Evolutionary conservation across 2,888 invertebrate genomes (phyloP).

Genomic region (Acrobasis consociella): DNA sequence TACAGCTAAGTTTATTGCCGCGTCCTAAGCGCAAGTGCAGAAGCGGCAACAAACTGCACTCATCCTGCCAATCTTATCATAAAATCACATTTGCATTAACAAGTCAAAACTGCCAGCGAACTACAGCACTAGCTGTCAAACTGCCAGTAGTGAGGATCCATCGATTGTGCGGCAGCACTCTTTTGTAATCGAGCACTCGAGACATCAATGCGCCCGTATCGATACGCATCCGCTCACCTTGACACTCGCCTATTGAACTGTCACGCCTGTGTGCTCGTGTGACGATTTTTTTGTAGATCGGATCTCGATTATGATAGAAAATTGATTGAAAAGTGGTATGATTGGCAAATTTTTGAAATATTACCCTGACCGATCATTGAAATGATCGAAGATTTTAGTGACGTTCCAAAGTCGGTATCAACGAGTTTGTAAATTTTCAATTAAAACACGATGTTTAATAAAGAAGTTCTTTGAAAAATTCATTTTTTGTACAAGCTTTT

Average conservation of each 20-base stretch:
- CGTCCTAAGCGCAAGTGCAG: neutral
- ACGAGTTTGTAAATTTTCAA: too few relatives aligned
- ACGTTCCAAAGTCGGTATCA: too few relatives aligned
- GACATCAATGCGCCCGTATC: slow-evolving; percentile 51
- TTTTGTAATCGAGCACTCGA: slow-evolving; percentile 30
- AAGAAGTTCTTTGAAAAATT: too few relatives aligned
- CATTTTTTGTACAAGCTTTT: too few relatives aligned
- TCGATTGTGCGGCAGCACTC: slow-evolving; percentile 18
- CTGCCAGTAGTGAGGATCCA: slow-evolving; percentile 1
- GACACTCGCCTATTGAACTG: slow-evolving; percentile 29
- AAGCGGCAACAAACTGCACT: neutral
- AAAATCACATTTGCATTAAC: slow-evolving; percentile 2
- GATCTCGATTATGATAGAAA: slow-evolving; percentile 10
- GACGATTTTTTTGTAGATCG: slow-evolving; percentile 22
- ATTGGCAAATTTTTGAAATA: neutral
- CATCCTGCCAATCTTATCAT: neutral
- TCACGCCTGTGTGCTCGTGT: slow-evolving; percentile 19
- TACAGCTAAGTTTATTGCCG: too few relatives aligned
- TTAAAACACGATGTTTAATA: too few relatives aligned
- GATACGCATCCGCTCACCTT: slow-evolving; percentile 43
- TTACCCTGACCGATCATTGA: too few relatives aligned
- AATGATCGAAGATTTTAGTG: too few relatives aligned
- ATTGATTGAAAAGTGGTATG: neutral
- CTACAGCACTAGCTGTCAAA: slow-evolving; percentile 22
- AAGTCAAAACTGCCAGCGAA: neutral